Evolutionary conservation across 2,888 invertebrate genomes (phyloP).

Genomic region (Agriotes lineatus): DNA sequence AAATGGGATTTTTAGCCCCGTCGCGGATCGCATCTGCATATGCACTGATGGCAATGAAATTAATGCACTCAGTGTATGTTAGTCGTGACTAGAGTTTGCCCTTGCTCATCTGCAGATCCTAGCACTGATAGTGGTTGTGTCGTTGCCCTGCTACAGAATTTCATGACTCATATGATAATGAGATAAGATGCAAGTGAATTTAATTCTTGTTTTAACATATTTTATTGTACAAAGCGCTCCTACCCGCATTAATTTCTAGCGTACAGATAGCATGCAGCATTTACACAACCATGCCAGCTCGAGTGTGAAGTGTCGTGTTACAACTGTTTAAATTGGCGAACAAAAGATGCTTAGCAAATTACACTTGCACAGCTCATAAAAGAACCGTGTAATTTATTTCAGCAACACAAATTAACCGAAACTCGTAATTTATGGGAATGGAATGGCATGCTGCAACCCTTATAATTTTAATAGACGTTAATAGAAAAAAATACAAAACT

Average conservation of each 20-base stretch:
- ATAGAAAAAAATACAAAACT: no score
- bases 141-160: constrained; percentile 50
- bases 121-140: constrained; percentile 44
- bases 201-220: constrained; percentile 20
- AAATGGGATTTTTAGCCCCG: background rate
- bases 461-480: no score
- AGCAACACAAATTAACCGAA: no score
- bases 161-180: constrained; percentile 49
- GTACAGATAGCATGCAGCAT: background rate
- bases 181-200: constrained; percentile 35
- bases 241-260: constrained; percentile 15
- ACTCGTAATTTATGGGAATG: no score
- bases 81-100: constrained; percentile 56
- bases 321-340: background rate
- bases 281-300: background rate
- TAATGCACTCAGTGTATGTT: constrained; percentile 56
- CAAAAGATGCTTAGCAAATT: no score
- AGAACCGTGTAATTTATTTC: no score
- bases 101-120: constrained; percentile 58
- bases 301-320: background rate
- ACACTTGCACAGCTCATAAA: no score
- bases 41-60: constrained; percentile 54
- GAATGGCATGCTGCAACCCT: no score
- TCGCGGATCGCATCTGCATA: background rate
- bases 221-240: background rate